Percentiles rank a stretch among this genome's conserved stretches.
Evolutionary conservation across 64 coral and sea anemone species (phyloP).

Genomic region (Montipora sp.): DNA sequence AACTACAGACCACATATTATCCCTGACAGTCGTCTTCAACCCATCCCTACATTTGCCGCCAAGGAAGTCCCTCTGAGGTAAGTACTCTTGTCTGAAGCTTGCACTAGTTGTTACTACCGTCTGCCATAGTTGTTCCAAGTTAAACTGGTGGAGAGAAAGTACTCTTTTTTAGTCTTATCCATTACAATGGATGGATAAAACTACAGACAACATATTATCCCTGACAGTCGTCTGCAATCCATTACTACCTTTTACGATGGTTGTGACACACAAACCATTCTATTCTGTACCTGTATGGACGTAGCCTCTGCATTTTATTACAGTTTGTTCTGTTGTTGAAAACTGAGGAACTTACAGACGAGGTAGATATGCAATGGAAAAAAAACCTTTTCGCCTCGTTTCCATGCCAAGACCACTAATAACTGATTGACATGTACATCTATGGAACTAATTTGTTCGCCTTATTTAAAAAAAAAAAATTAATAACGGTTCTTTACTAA

Average conservation of each 20-base stretch:
- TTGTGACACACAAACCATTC: slow-evolving; percentile 7
- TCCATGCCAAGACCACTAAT: too few relatives aligned
- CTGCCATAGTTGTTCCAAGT: neutral
- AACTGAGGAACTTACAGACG: slow-evolving; percentile 6
- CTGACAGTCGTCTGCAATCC: too few relatives aligned
- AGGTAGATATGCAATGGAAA: neutral
- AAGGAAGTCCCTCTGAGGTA: slow-evolving; percentile 34
- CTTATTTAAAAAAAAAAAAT: slow-evolving; percentile 12
- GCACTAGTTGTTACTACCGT: neutral
- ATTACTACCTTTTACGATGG: neutral
- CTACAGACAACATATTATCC: too few relatives aligned
- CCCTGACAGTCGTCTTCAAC: too few relatives aligned
- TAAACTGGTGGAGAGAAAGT: neutral
- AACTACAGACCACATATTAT: too few relatives aligned
- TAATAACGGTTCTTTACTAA: neutral
- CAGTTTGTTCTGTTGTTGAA: slow-evolving; percentile 12
- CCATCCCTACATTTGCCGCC: slow-evolving; percentile 9
- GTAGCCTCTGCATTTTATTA: slow-evolving; percentile 4
- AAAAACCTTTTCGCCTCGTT: too few relatives aligned
- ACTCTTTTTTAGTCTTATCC: neutral
- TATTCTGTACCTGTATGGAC: slow-evolving; percentile 10
- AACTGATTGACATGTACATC: neutral
- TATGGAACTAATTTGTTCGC: slow-evolving; percentile 2
- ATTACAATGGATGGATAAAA: neutral
- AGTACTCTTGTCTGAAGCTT: neutral